Base-by-base conservation (phyloP, 2,888 invertebrate species). In the Lycia hirtaria region DNA sequence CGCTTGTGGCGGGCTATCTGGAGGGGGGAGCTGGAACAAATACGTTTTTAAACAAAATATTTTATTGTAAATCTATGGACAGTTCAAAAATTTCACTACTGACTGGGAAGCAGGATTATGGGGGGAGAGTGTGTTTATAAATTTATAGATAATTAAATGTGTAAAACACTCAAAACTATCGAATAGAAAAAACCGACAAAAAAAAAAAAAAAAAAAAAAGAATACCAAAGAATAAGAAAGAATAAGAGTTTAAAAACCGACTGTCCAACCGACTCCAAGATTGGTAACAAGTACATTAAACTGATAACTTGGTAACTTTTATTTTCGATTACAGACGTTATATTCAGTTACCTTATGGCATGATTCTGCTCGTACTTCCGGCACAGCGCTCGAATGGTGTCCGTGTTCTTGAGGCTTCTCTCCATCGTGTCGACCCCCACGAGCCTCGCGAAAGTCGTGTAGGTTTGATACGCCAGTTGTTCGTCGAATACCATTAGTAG, bases 381-480 rank as follows among this genome's bases (percentile, higher is more conserved):
- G 78, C 97, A 98, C 22, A 98, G 89, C 26, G 94, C 93, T 38
- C 96, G 92, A 48, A 98, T 94, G 5, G 96, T 94, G 56, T 95
- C 95, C 71, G 95, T 94, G 88, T 98, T 98, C 73, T 95, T 94
- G 26, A 97, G 86, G 4, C 95, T 93, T 15, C 95, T 93, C 66
- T 95, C 94, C 93, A 97, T 93, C 0, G 94, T 93, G 35, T 94
- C 93, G 4, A 94, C 93, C 1, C 96, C 96, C 6, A 97, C 92
- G 67, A 96, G 94, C 69, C 95, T 95, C 37, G 95, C 92, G 76
- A 97, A 96, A 0, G 95, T 93, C 15, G 95, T 87, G 81, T 98
- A 98, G 0, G 97, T 94, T 50, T 94, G 93, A 75, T 97, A 95
- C 0, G 98, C 98, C 59, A 99, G 89, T 77, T 96, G 96, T 2